Evolutionary conservation across 2,797 vertebrate species (phyloP), one percentile per base, ranked within the genome.

Genomic region (Ctenochaetus hawaiiensis): DNA sequence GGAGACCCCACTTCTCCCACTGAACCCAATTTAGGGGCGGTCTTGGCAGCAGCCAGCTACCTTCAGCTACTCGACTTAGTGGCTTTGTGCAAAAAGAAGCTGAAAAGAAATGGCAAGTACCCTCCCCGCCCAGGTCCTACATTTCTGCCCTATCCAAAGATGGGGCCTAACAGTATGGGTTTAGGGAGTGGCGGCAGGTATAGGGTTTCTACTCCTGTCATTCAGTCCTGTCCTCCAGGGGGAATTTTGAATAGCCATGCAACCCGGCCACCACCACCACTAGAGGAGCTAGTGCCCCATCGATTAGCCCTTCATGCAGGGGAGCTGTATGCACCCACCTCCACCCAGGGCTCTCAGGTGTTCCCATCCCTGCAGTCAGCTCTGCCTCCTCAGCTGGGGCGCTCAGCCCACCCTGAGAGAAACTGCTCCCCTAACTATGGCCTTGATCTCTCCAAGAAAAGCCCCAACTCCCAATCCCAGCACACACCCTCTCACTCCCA

Each of bases 1-100:
- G 95, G 95, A 2, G 97, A 97, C 65, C 97, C 96, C 20, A 91
- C 94, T 4, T 94, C 95, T 14, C 96, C 96, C 26, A 87, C 93
- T 14, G 98, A 99, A 93, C 97, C 96, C 86, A 97, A 96, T 87
- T 92, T 99, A 75, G 97, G 96, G 0, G 97, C 98, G 0, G 96
- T 99, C 70, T 90, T 99, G 93, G 98, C 98, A 1, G 98, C 98
- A 3, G 98, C 98, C 89, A 99, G 97, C 91, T 99, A 99, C 94
- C 96, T 99, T 88, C 98, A 99, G 94, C 96, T 99, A 85, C 96
- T 98, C 5, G 98, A 98, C 92, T 93, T 99, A 87, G 98, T 99
- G 88, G 96, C 97, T n/a, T 92, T 99, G 49, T 99, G 98, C 94
- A 99, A 99, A 94, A 98, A 97, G 94, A 98, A 97, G 91, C 93